Evolutionary conservation across 2,888 invertebrate species (phyloP), one percentile per base, ranked within the genome.

Genomic region (Archaeoteleia sp.): DNA sequence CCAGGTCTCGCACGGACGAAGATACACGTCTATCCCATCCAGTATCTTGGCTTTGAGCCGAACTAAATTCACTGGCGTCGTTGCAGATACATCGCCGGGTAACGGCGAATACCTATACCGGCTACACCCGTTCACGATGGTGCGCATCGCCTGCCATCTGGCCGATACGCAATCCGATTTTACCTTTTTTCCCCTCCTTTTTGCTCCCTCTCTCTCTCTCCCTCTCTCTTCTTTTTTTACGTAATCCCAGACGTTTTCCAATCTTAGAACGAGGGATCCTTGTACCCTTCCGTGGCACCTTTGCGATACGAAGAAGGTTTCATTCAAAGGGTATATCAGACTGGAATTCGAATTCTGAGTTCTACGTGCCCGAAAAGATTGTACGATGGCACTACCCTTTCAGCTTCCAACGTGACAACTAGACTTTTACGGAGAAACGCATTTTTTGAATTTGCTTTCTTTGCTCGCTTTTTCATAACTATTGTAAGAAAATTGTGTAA

Each of bases 141-240:
- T 71, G 71, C 73, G 72, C 72, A 57, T 58, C 78, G 81, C 73
- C 75, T 75, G 74, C 81, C 81, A 81, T 82, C 81, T 82, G 81
- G 75, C 72, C 78, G 79, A 79, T 80, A 79, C 74, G 79, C 78
- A 78, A 80, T 79, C 79, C 78, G 75, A 76, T 79, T 78, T 76
- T 73, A 74, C 75, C 73, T 71, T 72, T 74, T 74, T 69, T 49
- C 35, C 32, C 35, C 60, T 40, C 23, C 37, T 57, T 10, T 27
- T 20, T 49, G 20, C 53, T 45, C 35, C 42, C 54, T 46, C 37
- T 49, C 45, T 32, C 14, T 60, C 27, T 45, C 51, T 34, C 37
- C 32, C 17, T 25, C 37, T 68, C 43, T 58, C 55, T 51, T 51
- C 67, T 71, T 73, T 66, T 70, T 75, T 73, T 69, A 75, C 77